A percentile compares a stretch with the other conserved stretches of the same genome.
Conservation (phyloP, 2,888 invertebrate genomes). For the Thereva nobilitata region DNA sequence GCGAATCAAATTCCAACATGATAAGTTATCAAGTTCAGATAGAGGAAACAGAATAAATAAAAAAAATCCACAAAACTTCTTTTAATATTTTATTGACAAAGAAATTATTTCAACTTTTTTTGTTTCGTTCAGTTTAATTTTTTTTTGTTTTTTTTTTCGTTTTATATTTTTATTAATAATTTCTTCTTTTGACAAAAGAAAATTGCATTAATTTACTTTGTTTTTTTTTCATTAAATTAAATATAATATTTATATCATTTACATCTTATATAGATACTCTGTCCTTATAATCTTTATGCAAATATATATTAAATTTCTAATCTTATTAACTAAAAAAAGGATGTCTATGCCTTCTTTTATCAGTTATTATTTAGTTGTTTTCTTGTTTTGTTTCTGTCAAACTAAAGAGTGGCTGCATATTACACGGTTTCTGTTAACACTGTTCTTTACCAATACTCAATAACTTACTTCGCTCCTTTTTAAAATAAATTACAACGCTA, state of each 20-base stretch:
- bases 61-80: slow-evolving; percentile 19
- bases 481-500: slow-evolving; percentile 13
- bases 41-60: not conserved
- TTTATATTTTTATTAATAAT: slow-evolving; percentile 28
- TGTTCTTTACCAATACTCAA: slow-evolving; percentile 5
- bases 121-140: not conserved
- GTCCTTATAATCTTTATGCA: slow-evolving; percentile 31
- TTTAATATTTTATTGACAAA: slow-evolving; percentile 41
- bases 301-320: slow-evolving; percentile 34
- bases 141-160: slow-evolving; percentile 28
- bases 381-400: slow-evolving; percentile 9
- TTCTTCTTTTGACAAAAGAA: slow-evolving; percentile 37
- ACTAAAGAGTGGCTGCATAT: too few relatives aligned
- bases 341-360: too few relatives aligned
- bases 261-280: slow-evolving; percentile 35
- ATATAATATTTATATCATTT: slow-evolving; percentile 39
- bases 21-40: too few relatives aligned
- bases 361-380: slow-evolving; percentile 1
- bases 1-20: too few relatives aligned
- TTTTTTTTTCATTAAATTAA: slow-evolving; percentile 37
- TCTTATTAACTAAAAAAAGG: slow-evolving; percentile 17
- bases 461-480: slow-evolving; percentile 14
- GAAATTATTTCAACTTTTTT: slow-evolving; percentile 36
- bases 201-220: slow-evolving; percentile 33
- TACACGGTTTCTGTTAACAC: slow-evolving; percentile 3